Evolutionary conservation across 2,888 invertebrate genomes (phyloP), one percentile per base, ranked within the genome.

Genomic region (Drepanosiphum platanoidis): DNA sequence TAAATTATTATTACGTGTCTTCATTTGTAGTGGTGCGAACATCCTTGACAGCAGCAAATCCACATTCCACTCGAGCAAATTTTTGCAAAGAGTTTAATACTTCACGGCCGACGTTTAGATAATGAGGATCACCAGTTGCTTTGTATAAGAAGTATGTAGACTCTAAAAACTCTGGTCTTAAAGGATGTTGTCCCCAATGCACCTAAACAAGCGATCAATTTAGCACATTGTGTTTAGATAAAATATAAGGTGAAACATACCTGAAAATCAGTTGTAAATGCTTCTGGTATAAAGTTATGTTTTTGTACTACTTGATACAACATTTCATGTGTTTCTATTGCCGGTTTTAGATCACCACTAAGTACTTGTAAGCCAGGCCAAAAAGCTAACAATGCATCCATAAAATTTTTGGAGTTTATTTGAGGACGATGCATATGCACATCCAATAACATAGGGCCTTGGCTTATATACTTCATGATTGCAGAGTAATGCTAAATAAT

Each of bases 311-410:
- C 97, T 91, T 99, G 98, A 90, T 97, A 98, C 3, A 99, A 92
- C 97, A 99, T 98, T 90, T 99, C 99, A 89, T 99, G 99, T 0
- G 97, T 98, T 91, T 98, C 98, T n/a, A 99, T 97, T 0, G 99
- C 99, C 13, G 98, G 96, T 88, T 96, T 95, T 18, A 99, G 93
- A 89, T 99, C 99, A 0, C 99, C 99, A 88, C 93, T 94, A 71
- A 94, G 89, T 7, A 94, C 94, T 91, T 98, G 98, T 27, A 99
- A 91, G 0, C 98, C 99, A 0, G 99, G 99, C 98, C 99, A 99
- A 90, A 99, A 99, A 8, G 99, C 99, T 72, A 98, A 91, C 86
- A 99, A 90, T 0, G 99, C 95, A 90, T 99, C 99, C 98, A 99
- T 98, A 89, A 97, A 99, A 90, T 97, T 96, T 86, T 96, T 93